Base-by-base conservation (phyloP, 2,797 vertebrate species). In the Micromesistius poutassou region DNA sequence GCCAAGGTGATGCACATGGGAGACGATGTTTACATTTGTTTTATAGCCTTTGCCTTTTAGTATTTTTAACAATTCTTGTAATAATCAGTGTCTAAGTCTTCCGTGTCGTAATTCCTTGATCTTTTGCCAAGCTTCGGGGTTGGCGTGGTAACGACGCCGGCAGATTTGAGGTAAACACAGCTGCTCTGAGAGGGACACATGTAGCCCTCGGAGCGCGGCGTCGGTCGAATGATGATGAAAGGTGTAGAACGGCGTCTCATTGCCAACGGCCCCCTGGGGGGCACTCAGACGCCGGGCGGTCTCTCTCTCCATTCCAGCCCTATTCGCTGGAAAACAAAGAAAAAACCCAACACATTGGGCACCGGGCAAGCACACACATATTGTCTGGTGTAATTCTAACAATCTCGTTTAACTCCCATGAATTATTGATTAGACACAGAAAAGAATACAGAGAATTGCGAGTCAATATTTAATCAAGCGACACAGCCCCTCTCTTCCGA, bases 401-500 rank as follows among this genome's bases (percentile, higher is more conserved):
- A 83, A 83, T 87, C 82, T 83, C 55, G 85, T 89, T 89, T 89
- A 93, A 85, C 85, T 87, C 40, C 55, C 85, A 87, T 93, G 88
- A 93, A 93, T 92, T 91, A 93, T 93, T 93, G 88, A 94, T 93
- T 76, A 80, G 80, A 77, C 77, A 38, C 79, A 88, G 88, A 87
- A 88, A 78, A 81, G 81, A 90, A 90, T 84, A 90, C 87, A 91
- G 89, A 91, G 86, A 81, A 91, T 88, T 4, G 6, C 6, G 5
- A 89, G 92, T 94, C 92, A 93, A 93, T 94, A 92, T 94, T 93
- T 93, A 91, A 94, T 94, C 89, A 93, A 84, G 83, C 82, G 79
- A 30, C 62, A 75, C 82, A 82, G 76, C 80, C 75, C 55, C 83
- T 88, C 75, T 86, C 81, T 74, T 79, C 85, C 84, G 88, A 89